Conservation (phyloP, 2,113 vertebrate genomes). For the Panthera leo region DNA sequence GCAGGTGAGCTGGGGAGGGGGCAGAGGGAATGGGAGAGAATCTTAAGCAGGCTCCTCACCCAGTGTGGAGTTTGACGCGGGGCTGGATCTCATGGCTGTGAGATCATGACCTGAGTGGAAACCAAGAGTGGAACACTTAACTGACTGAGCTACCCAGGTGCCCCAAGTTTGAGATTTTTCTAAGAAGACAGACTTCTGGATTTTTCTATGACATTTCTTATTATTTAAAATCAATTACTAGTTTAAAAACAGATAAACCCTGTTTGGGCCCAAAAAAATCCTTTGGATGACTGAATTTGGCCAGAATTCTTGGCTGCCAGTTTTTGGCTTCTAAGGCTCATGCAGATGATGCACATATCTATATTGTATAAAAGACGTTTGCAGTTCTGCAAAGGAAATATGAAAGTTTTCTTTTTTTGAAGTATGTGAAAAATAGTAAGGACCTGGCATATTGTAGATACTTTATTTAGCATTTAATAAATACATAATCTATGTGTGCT, state of each 20-base stretch:
- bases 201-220: neutral
- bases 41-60: too few species aligned
- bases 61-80: too few species aligned
- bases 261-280: neutral
- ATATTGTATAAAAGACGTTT: neutral
- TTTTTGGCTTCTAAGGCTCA: neutral
- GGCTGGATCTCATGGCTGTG: too few species aligned
- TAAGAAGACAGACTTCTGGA: neutral
- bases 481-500: neutral
- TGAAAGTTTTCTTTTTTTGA: neutral
- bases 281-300: neutral
- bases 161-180: neutral
- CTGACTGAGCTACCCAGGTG: too few species aligned
- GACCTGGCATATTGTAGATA: neutral
- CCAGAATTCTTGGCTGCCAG: neutral
- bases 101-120: too few species aligned
- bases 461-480: slow-evolving; percentile 46
- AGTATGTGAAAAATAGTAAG: neutral
- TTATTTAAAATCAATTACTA: neutral
- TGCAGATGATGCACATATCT: neutral
- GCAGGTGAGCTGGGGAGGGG: too few species aligned
- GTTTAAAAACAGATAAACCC: neutral
- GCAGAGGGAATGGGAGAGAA: too few species aligned
- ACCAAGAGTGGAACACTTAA: too few species aligned
- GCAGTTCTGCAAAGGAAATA: neutral